These are phyloP conservation scores for Clarias gariepinus DNA, from an alignment of 2,113 vertebrate species.

Conservation along the genomic window DNA sequence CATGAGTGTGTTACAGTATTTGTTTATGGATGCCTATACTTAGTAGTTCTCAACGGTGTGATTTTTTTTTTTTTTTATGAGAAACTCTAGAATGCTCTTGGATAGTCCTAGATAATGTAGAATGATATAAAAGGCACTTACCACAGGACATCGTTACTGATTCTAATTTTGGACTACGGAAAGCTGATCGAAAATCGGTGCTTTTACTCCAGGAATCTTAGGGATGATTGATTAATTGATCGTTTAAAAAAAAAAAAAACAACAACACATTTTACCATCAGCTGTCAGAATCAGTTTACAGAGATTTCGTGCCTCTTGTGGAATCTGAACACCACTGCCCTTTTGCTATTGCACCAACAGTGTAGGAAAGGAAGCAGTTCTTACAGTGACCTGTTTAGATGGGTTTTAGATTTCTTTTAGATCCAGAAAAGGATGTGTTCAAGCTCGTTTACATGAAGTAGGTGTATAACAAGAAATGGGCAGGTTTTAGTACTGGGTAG, in stretches of 20 bases:
- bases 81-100: not conserved
- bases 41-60: not conserved
- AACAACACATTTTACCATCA: not conserved
- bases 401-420: constrained; percentile 44
- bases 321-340: constrained; percentile 50
- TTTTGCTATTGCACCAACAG: constrained; percentile 18
- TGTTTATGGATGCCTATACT: constrained; percentile 27
- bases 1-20: constrained; percentile 26
- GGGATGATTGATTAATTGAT: too few species aligned
- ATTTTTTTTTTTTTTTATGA: not conserved
- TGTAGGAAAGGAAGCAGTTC: constrained; percentile 9
- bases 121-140: not conserved
- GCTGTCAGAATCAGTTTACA: constrained; percentile 42
- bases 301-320: constrained; percentile 41
- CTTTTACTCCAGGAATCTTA: constrained; percentile 4
- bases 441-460: constrained; percentile 6
- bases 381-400: not conserved
- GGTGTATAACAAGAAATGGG: constrained; percentile 16
- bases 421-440: constrained; percentile 4
- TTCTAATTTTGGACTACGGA: not conserved
- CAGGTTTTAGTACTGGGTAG: constrained; percentile 39
- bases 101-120: not conserved
- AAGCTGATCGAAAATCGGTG: not conserved
- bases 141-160: not conserved
- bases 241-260: not conserved